Evolutionary conservation across 2,888 invertebrate species (phyloP).

Genomic region (Frankliniella fusca): DNA sequence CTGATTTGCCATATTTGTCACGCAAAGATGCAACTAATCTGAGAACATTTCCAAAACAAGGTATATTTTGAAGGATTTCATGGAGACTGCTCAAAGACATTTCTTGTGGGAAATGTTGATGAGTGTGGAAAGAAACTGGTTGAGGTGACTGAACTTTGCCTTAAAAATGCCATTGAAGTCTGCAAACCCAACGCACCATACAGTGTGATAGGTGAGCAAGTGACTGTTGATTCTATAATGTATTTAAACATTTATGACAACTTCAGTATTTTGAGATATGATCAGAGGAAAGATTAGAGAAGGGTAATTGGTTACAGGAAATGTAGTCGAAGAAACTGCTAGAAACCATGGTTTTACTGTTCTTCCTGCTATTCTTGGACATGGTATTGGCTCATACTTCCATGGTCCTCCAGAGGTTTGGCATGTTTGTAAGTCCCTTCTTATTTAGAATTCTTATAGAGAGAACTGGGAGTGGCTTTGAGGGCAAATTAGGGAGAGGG

Average conservation of each 20-base stretch:
- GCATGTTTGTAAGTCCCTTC: slow-evolving; percentile 64
- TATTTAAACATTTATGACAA: not conserved
- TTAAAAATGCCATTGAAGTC: slow-evolving; percentile 56
- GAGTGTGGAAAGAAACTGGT: slow-evolving; percentile 65
- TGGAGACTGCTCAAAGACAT: slow-evolving; percentile 89
- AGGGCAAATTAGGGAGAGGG: too few species aligned
- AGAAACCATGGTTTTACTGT: slow-evolving; percentile 59
- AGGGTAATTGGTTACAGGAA: slow-evolving; percentile 49
- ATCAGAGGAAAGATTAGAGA: not conserved
- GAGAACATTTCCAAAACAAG: slow-evolving; percentile 47
- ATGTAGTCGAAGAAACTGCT: slow-evolving; percentile 61
- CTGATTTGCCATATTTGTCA: slow-evolving; percentile 27
- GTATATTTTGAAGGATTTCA: slow-evolving; percentile 79
- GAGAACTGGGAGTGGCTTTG: too few species aligned
- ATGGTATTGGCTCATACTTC: slow-evolving; percentile 89
- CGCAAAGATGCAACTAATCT: not conserved
- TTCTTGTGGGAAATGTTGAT: slow-evolving; percentile 78
- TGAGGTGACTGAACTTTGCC: slow-evolving; percentile 63
- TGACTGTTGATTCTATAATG: slow-evolving; percentile 24
- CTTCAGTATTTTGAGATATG: not conserved
- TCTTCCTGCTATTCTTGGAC: slow-evolving; percentile 79
- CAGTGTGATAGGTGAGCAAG: slow-evolving; percentile 37
- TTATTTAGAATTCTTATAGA: slow-evolving; percentile 31
- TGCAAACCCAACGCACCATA: slow-evolving; percentile 55
- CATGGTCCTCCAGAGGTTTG: slow-evolving; percentile 88